These are phyloP conservation scores for Stenotaenia linearis DNA, from an alignment of 2,888 invertebrate species.

Conservation along the genomic window DNA sequence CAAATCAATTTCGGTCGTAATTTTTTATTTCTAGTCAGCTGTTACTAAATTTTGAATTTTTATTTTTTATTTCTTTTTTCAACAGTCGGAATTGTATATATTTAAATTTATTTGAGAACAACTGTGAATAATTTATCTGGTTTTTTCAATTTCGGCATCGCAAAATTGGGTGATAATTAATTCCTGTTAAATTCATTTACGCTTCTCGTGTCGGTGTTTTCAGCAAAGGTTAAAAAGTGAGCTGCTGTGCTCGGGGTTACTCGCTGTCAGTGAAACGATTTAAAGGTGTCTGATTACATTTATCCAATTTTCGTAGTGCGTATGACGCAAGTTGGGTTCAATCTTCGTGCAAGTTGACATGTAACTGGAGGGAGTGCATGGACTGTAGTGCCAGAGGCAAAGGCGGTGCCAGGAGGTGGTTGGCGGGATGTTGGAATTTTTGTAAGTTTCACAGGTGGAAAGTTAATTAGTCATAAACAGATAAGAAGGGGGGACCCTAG, in stretches of 20 bases:
- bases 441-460: no score
- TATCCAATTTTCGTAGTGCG: background rate
- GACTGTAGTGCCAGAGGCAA: no score
- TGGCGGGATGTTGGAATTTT: no score
- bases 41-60: background rate
- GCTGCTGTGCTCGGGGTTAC: background rate
- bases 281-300: conserved; percentile 17
- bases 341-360: background rate
- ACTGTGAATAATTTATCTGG: no score
- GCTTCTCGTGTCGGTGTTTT: background rate
- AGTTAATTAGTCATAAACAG: no score
- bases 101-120: background rate
- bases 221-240: background rate
- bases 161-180: background rate
- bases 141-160: no score
- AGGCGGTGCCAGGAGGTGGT: no score
- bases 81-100: background rate
- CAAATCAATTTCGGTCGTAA: background rate
- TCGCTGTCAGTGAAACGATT: conserved; percentile 26
- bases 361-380: no score
- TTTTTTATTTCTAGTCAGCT: background rate
- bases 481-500: no score
- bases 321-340: background rate
- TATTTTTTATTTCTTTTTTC: no score
- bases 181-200: background rate